Conservation (phyloP, 1,140 invertebrate species). For the Aradophagus sp. region DNA sequence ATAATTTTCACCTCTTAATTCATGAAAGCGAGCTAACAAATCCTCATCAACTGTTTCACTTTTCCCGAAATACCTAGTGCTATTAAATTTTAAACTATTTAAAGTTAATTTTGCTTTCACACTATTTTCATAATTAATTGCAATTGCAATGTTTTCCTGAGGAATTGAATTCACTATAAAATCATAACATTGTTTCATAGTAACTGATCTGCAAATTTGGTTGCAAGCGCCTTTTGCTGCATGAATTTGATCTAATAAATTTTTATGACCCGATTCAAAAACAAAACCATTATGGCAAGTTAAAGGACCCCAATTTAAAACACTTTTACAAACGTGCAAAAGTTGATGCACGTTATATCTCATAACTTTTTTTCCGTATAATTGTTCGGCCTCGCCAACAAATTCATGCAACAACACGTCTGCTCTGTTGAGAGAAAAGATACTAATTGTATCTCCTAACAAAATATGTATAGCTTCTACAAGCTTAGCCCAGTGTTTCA, state of each 20-base stretch:
- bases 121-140: not conserved
- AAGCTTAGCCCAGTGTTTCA: not conserved
- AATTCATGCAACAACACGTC: not conserved
- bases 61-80: not conserved
- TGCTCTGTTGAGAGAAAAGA: not conserved
- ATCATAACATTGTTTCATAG: not conserved
- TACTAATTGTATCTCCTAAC: not conserved
- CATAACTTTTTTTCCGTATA: no score
- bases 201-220: not conserved
- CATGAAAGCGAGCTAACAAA: not conserved
- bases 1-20: no score
- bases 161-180: not conserved
- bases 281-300: not conserved
- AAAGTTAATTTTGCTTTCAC: not conserved
- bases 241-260: not conserved
- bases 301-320: no score
- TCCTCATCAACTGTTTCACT: not conserved
- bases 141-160: not conserved
- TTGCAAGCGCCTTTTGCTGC: slow-evolving; percentile 1
- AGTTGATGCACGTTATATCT: no score
- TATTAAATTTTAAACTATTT: not conserved
- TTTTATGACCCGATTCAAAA: not conserved
- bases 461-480: not conserved
- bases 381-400: no score
- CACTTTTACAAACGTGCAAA: no score